A percentile compares a stretch with the other conserved stretches of the same genome.
phyloP scores from a whole-genome alignment of 2,888 invertebrate genomes.

The Ormyrus pomaceus region DNA sequence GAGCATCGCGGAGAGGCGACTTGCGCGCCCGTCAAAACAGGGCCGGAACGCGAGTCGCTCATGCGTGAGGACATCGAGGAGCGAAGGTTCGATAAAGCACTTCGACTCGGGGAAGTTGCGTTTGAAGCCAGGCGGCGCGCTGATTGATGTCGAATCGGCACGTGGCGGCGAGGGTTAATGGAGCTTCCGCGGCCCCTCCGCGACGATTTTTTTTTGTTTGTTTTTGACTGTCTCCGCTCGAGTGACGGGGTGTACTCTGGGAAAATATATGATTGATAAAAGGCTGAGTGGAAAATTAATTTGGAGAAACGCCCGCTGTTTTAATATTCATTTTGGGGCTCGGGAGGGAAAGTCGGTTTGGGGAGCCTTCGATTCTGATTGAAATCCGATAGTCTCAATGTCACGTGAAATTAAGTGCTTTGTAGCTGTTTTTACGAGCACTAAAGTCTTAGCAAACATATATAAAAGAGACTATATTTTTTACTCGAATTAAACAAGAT shows the following conservation, averaged over 20 bases:
- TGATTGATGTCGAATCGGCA: background rate
- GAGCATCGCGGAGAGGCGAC: background rate
- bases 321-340: background rate
- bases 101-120: background rate
- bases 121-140: conserved; percentile 1
- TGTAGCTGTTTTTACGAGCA: no score
- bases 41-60: background rate
- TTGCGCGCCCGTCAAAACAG: conserved; percentile 10
- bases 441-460: no score
- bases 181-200: background rate
- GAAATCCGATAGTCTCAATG: background rate
- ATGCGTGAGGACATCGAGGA: conserved; percentile 5
- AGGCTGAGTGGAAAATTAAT: background rate
- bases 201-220: no score
- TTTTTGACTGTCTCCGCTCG: no score
- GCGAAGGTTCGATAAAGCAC: background rate
- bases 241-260: background rate
- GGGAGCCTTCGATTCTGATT: background rate
- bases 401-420: background rate
- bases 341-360: background rate
- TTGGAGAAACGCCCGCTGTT: background rate
- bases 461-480: no score
- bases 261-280: background rate
- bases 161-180: background rate
- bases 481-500: no score